Percentiles rank a stretch among this genome's conserved stretches.
These are phyloP conservation scores for Siderastrea siderea DNA, from an alignment of 92 coral and sea anemone species.

Conservation along the genomic window DNA sequence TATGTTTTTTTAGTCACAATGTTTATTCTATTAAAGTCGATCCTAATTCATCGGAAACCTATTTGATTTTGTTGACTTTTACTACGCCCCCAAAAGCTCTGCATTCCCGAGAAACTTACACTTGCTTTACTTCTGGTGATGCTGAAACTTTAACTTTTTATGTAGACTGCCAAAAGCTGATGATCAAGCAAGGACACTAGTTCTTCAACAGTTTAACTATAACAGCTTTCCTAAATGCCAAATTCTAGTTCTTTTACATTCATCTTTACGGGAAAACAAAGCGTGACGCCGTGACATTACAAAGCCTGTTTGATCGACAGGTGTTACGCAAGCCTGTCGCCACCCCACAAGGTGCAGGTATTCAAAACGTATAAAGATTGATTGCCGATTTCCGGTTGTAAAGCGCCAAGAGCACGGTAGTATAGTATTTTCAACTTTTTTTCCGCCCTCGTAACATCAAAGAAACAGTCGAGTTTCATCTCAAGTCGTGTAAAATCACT, in stretches of 20 bases:
- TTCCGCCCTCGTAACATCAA: not conserved
- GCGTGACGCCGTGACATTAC: not conserved
- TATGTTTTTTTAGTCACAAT: not conserved
- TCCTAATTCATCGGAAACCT: not conserved
- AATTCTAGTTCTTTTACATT: not conserved
- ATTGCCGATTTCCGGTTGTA: constrained; percentile 11
- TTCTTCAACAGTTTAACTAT: no score
- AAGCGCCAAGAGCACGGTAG: not conserved
- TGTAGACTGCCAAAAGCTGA: no score
- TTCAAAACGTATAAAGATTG: constrained; percentile 8
- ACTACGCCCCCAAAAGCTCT: not conserved
- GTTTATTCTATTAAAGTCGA: not conserved
- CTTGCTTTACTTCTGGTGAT: not conserved
- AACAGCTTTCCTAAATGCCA: no score
- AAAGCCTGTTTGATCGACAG: constrained; percentile 15
- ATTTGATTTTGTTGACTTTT: not conserved
- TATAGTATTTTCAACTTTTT: not conserved
- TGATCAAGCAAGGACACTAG: no score
- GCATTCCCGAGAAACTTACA: not conserved
- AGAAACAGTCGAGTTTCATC: not conserved
- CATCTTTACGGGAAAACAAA: not conserved
- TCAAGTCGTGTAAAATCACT: not conserved
- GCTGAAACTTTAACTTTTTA: no score
- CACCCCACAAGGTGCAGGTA: not conserved
- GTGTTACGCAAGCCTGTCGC: not conserved